Percentiles rank a stretch among this genome's conserved stretches.
These are phyloP conservation scores for Anoplius nigerrimus DNA, from an alignment of 2,888 invertebrate species.

Conservation along the genomic window DNA sequence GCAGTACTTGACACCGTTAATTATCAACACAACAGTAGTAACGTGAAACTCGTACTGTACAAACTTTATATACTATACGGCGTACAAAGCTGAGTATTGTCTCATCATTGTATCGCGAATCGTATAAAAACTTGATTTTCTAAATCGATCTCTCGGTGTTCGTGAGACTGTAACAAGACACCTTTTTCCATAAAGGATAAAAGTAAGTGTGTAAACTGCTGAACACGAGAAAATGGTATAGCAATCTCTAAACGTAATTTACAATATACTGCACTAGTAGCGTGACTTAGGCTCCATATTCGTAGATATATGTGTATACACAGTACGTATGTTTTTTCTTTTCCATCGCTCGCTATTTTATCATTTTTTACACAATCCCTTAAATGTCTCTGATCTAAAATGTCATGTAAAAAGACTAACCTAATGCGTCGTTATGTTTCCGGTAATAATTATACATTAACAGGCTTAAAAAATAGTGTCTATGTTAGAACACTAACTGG, in stretches of 20 bases:
- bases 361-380: constrained; percentile 1
- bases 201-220: background rate
- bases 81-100: constrained; percentile 42
- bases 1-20: too few relatives aligned
- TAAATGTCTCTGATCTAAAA: constrained; percentile 27
- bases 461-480: constrained; percentile 22
- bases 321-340: background rate
- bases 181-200: too few relatives aligned
- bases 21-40: background rate
- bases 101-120: constrained; percentile 22
- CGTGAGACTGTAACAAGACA: too few relatives aligned
- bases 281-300: background rate
- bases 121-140: constrained; percentile 13
- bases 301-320: background rate
- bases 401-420: constrained; percentile 56
- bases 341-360: background rate
- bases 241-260: background rate
- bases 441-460: too few relatives aligned
- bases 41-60: background rate
- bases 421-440: constrained; percentile 46
- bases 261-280: background rate
- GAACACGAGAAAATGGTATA: background rate
- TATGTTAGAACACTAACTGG: constrained; percentile 25
- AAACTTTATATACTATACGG: constrained; percentile 20
- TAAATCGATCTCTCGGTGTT: background rate